These are phyloP conservation scores for Sinhomidia bicolor DNA, from an alignment of 2,888 invertebrate genomes.

Conservation along the genomic window DNA sequence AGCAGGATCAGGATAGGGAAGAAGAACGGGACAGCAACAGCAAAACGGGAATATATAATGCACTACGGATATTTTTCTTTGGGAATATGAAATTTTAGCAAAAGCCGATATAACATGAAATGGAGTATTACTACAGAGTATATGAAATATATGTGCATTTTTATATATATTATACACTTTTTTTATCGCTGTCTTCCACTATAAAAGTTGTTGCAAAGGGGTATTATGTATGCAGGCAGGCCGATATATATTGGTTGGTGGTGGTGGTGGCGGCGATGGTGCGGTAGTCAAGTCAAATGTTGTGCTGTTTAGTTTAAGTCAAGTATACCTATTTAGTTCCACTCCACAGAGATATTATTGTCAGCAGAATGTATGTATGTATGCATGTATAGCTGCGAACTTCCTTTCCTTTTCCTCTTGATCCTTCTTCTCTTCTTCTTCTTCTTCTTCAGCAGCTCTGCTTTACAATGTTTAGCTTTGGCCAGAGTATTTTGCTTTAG, in stretches of 20 bases:
- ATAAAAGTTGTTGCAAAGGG: neutral
- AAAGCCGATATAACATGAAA: constrained; percentile 27
- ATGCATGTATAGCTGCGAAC: neutral
- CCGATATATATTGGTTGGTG: neutral
- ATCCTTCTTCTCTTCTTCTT: neutral
- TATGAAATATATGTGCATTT: too few species aligned
- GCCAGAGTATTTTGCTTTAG: neutral
- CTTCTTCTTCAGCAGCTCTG: too few species aligned
- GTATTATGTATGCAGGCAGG: neutral
- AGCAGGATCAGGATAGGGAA: too few species aligned
- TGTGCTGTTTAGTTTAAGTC: neutral
- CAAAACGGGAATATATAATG: constrained; percentile 13
- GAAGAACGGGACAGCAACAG: constrained; percentile 16
- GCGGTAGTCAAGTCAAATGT: neutral
- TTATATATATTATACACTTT: too few species aligned
- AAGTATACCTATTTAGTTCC: neutral
- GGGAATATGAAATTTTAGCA: constrained; percentile 56
- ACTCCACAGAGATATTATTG: neutral
- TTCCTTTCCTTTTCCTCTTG: neutral
- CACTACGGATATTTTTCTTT: constrained; percentile 15
- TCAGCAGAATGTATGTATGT: neutral
- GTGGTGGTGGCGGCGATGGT: neutral
- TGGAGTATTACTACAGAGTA: neutral
- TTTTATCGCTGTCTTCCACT: too few species aligned
- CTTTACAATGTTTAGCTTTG: too few species aligned